Evolutionary conservation across 2,113 vertebrate species (phyloP), one percentile per base, ranked within the genome.

Genomic region (Pelobates fuscus): DNA sequence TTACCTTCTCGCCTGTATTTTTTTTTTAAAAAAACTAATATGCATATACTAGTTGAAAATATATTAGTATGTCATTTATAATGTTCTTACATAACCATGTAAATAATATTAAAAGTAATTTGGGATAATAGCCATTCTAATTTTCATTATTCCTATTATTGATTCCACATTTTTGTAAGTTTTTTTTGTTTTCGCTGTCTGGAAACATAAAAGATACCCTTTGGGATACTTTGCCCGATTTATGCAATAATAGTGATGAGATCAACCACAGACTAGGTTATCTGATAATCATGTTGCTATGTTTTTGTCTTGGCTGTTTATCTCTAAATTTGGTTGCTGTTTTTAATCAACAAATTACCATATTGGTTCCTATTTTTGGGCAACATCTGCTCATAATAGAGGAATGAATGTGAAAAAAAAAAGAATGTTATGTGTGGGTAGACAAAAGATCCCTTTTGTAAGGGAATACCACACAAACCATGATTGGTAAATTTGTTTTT

Each of bases 271-370:
- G 55, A 68, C 17, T 26, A 30, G 49, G 57, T 26, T 61, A 37
- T 68, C 55, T 77, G 55, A 14, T 68, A 37, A 67, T 76, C 37
- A 67, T 55, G 55, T 76, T 76, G 73, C 73, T 77, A 77, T 77
- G 55, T 60, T 77, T 76, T n/a, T 29, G 27, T 68, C 64, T 52
- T 61, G 55, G 59, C 54, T 61, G 43, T 61, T 52, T 77, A 67
- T 68, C 20, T 72, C 8, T 24, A 27, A 64, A 43, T 57, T 6
- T 57, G 54, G 71, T 67, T 32, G 20, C 73, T 77, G 73, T 52
- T 68, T 77, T 77, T 68, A 77, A 77, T 77, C 64, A 77, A 61
- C 55, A 77, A 77, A 77, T 77, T 68, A 52, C 73, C 73, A 77
- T 77, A 77, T 61, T 60, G 64, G 20, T 61, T 77, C 26, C 64